Conservation (phyloP, 2,113 vertebrate genomes). For the Mus pahari region DNA sequence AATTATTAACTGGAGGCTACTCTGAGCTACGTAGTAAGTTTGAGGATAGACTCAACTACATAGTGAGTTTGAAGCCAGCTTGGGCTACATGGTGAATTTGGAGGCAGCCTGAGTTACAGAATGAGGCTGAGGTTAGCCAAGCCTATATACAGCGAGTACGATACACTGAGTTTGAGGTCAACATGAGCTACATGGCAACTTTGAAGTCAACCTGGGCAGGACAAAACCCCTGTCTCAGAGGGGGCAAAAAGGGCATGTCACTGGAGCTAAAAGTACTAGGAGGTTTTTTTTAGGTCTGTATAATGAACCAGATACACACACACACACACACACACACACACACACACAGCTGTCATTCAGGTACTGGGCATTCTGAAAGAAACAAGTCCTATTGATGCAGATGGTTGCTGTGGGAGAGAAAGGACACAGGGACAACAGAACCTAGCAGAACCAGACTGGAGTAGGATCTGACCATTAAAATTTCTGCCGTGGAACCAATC, state of each 20-base stretch:
- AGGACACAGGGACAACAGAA: neutral
- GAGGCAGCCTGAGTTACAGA: neutral
- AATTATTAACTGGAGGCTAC: neutral
- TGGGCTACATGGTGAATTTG: neutral
- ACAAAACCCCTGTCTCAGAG: neutral
- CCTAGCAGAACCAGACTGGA: neutral
- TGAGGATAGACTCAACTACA: neutral
- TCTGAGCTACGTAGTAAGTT: neutral
- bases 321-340: too few relatives aligned
- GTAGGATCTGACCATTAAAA: neutral
- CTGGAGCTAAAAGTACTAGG: neutral
- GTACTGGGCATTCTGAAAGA: neutral
- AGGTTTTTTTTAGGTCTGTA: neutral
- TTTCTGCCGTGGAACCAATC: too few relatives aligned
- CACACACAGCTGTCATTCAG: neutral
- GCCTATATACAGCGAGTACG: neutral
- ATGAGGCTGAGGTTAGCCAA: neutral
- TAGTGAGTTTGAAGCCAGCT: neutral
- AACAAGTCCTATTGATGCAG: neutral
- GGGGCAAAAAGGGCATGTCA: neutral
- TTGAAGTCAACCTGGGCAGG: neutral
- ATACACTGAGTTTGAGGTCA: neutral
- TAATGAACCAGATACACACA: fast-evolving
- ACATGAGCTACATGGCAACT: neutral
- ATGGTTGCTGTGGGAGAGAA: neutral